Percentiles rank a stretch among this genome's conserved stretches.
These are phyloP conservation scores for Drosophila phalerata DNA, from an alignment of 2,888 invertebrate genomes.

Conservation along the genomic window DNA sequence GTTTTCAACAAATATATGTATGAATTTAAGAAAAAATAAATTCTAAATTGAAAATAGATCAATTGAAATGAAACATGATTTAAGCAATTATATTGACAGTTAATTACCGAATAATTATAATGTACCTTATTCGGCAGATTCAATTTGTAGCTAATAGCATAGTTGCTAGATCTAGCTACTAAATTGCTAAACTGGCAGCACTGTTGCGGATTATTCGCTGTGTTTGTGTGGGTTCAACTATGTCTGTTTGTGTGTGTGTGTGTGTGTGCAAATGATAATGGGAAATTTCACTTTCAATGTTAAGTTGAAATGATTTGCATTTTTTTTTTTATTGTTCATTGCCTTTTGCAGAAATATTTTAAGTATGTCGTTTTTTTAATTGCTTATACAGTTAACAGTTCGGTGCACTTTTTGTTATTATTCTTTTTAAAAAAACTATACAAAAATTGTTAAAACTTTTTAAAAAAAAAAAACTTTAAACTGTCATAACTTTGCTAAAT, in stretches of 20 bases:
- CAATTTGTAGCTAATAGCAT: no score
- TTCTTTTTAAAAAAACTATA: background rate
- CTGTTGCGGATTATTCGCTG: background rate
- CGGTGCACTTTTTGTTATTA: background rate
- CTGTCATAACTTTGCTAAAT: background rate
- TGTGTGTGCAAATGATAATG: conserved; percentile 34
- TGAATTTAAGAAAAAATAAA: no score
- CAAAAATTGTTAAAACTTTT: background rate
- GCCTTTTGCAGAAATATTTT: background rate
- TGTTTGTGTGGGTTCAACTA: conserved; percentile 11
- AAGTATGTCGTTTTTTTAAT: background rate
- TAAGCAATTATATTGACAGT: no score
- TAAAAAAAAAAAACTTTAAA: background rate
- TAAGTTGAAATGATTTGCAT: conserved; percentile 29
- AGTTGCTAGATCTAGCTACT: no score
- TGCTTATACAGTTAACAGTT: background rate
- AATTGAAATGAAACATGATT: no score
- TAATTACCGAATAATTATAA: no score
- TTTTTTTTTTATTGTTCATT: conserved; percentile 23
- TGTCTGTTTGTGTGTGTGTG: conserved; percentile 8
- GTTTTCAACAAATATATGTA: no score
- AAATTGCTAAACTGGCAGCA: no score
- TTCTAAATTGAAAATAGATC: no score
- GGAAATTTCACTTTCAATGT: conserved; percentile 33
- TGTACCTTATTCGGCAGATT: no score